Percentiles rank a stretch among this genome's conserved stretches.
Conservation (phyloP, 2,797 vertebrate genomes). For the Poecilia wingei region DNA sequence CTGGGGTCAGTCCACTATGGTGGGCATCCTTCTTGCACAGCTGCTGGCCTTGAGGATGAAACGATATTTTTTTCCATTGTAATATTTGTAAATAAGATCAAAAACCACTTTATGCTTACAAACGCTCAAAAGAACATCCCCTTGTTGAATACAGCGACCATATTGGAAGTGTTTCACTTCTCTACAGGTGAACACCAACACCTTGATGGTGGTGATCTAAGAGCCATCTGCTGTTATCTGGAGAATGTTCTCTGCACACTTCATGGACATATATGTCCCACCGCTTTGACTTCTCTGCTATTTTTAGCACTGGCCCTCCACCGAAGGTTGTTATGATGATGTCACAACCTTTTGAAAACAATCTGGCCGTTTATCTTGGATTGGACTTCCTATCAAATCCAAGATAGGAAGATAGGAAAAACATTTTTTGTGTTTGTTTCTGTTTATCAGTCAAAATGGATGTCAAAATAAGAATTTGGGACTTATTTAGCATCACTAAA, state of each 20-base stretch:
- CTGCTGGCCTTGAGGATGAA: slow-evolving; percentile 46
- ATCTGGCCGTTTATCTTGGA: slow-evolving; percentile 74
- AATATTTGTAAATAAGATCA: slow-evolving; percentile 44
- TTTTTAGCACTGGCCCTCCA: slow-evolving; percentile 66
- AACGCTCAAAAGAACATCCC: slow-evolving; percentile 28
- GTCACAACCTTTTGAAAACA: slow-evolving; percentile 75
- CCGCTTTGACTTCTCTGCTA: slow-evolving; percentile 72
- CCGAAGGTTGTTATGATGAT: slow-evolving; percentile 73
- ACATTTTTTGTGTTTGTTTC: slow-evolving; percentile 65
- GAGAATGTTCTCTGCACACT: slow-evolving; percentile 74
- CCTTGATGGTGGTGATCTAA: slow-evolving; percentile 53
- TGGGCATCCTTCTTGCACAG: slow-evolving; percentile 42
- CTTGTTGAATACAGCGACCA: slow-evolving; percentile 2
- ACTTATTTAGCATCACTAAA: slow-evolving; percentile 21
- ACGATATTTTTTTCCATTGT: slow-evolving; percentile 52
- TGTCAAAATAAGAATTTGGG: slow-evolving; percentile 5
- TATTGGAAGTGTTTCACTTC: background rate
- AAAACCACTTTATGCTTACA: slow-evolving; percentile 53
- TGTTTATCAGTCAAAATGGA: slow-evolving; percentile 42
- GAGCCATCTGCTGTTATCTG: slow-evolving; percentile 76
- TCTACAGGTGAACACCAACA: slow-evolving; percentile 45
- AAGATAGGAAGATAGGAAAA: no score
- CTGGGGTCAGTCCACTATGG: slow-evolving; percentile 6
- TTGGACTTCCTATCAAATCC: slow-evolving; percentile 45
- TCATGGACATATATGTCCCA: slow-evolving; percentile 84